Evolutionary conservation across 2,797 vertebrate genomes (phyloP).

Genomic region (Channallabes apus): DNA sequence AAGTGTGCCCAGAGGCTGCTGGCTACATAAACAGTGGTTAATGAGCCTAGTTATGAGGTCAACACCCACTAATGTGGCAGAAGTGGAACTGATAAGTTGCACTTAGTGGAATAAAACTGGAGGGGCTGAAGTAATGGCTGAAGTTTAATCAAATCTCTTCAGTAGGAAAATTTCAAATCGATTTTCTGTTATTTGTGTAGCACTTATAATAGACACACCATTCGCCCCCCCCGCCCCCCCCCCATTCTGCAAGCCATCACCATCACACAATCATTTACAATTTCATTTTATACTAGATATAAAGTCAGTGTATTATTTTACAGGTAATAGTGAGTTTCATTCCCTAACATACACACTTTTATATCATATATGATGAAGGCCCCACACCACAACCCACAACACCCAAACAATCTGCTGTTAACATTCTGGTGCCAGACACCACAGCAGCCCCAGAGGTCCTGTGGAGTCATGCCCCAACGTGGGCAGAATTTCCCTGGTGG

Average conservation of each 20-base stretch:
- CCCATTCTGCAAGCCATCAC: slow-evolving; percentile 1
- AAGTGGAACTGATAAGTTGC: slow-evolving; percentile 38
- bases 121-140: slow-evolving; percentile 35
- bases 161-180: slow-evolving; percentile 33
- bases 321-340: slow-evolving; percentile 14
- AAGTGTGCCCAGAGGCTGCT: slow-evolving; percentile 39
- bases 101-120: slow-evolving; percentile 36
- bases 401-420: too few relatives aligned
- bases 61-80: slow-evolving; percentile 36
- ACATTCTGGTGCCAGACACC: too few relatives aligned
- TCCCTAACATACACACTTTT: neutral
- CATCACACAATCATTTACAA: slow-evolving; percentile 25
- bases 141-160: slow-evolving; percentile 33
- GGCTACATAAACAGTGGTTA: slow-evolving; percentile 36
- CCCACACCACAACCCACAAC: too few relatives aligned
- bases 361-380: too few relatives aligned
- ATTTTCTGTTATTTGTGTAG: slow-evolving; percentile 33
- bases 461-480: too few relatives aligned
- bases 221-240: neutral
- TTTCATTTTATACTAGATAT: slow-evolving; percentile 25
- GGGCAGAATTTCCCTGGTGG: too few relatives aligned
- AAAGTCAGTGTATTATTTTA: slow-evolving; percentile 32
- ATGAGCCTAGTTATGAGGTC: slow-evolving; percentile 52
- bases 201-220: slow-evolving; percentile 34
- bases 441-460: too few relatives aligned